Percentiles rank a stretch among this genome's conserved stretches.
phyloP scores from a whole-genome alignment of 2,113 vertebrate species.

The Eurystomus gularis region DNA sequence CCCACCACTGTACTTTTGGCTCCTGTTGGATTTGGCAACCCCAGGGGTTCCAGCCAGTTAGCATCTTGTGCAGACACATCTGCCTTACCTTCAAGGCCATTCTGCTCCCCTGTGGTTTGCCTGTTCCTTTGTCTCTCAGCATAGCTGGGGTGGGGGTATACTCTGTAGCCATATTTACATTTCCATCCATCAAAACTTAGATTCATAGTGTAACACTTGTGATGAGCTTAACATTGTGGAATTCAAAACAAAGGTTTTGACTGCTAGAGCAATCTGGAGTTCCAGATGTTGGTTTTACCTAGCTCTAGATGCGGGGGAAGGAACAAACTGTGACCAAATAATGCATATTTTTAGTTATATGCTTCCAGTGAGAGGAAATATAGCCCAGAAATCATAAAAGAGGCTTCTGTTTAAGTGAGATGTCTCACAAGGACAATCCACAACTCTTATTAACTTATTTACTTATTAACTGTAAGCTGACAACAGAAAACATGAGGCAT shows the following conservation, averaged over 20 bases:
- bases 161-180: too few relatives aligned
- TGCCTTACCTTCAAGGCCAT: too few relatives aligned
- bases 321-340: not conserved
- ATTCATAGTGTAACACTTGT: not conserved
- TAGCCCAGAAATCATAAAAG: not conserved
- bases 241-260: not conserved
- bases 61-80: too few relatives aligned
- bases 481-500: not conserved
- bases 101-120: too few relatives aligned
- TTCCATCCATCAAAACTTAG: not conserved
- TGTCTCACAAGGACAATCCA: not conserved
- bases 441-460: too few relatives aligned
- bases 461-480: not conserved
- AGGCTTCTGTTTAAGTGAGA: not conserved
- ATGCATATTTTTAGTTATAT: not conserved
- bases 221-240: not conserved
- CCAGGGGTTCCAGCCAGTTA: too few relatives aligned
- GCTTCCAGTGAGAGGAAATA: not conserved
- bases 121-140: too few relatives aligned
- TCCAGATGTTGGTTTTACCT: not conserved
- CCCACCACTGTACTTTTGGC: too few relatives aligned
- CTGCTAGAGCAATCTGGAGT: not conserved
- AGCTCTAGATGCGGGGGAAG: not conserved
- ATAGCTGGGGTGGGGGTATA: too few relatives aligned
- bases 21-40: too few relatives aligned